These are phyloP conservation scores for Anoplolepis gracilipes DNA, from an alignment of 1,140 invertebrate species.

Conservation along the genomic window DNA sequence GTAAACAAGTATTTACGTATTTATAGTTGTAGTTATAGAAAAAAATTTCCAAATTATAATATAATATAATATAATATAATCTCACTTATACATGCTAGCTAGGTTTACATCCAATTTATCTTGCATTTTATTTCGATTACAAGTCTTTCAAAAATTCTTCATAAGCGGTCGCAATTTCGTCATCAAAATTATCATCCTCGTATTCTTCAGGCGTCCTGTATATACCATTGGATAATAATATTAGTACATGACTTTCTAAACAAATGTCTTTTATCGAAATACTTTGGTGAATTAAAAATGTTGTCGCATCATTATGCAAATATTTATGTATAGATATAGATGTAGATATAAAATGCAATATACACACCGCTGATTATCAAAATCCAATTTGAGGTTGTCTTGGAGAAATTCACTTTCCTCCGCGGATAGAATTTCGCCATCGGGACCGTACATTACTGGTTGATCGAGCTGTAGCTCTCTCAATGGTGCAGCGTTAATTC, in stretches of 20 bases:
- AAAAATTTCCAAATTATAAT: neutral
- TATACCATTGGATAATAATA: neutral
- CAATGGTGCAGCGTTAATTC: neutral
- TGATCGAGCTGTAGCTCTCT: constrained; percentile 68
- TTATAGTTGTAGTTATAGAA: too few species aligned
- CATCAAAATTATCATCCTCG: constrained; percentile 79
- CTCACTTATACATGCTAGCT: too few species aligned
- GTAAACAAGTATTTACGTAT: neutral
- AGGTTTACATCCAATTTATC: neutral
- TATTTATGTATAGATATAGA: neutral
- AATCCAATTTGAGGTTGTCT: constrained; percentile 32
- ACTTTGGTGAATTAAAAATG: too few species aligned
- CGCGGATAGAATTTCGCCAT: constrained; percentile 81
- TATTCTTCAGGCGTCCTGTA: constrained; percentile 64
- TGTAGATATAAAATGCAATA: constrained; percentile 13
- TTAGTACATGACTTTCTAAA: constrained; percentile 13
- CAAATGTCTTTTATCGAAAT: neutral
- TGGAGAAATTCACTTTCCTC: constrained; percentile 84
- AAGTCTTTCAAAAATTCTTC: constrained; percentile 82
- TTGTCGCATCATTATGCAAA: too few species aligned
- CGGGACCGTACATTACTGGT: constrained; percentile 83
- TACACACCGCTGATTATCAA: constrained; percentile 74
- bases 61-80: too few species aligned
- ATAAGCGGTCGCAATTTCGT: constrained; percentile 79
- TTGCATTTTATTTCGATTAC: constrained; percentile 45